Evolutionary conservation across 2,113 vertebrate species (phyloP).

Genomic region (Mesembrinibis cayennensis): DNA sequence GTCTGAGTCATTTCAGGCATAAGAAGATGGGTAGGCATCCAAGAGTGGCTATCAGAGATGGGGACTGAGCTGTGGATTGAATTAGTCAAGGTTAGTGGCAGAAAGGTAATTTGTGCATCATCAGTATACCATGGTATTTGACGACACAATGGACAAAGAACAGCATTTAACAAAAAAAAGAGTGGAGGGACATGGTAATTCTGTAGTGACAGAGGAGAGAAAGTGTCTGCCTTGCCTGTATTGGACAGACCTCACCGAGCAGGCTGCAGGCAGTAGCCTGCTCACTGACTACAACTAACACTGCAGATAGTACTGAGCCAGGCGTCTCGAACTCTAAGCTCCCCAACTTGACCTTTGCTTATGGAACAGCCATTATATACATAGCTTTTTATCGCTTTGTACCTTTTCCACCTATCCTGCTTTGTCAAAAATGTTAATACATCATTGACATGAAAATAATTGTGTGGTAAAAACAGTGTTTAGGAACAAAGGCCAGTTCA

Average conservation of each 20-base stretch:
- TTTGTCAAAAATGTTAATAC: not conserved
- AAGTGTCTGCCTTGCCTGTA: not conserved
- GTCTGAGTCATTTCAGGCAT: not conserved
- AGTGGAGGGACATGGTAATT: not conserved
- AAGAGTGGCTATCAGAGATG: not conserved
- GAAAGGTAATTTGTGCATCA: not conserved
- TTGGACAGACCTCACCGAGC: not conserved
- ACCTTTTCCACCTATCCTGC: not conserved
- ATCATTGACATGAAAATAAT: not conserved
- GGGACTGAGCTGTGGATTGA: not conserved
- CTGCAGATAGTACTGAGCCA: not conserved
- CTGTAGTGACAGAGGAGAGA: not conserved
- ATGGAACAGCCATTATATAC: not conserved
- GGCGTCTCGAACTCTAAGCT: not conserved
- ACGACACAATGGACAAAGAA: not conserved
- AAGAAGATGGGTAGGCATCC: not conserved
- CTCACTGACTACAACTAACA: not conserved
- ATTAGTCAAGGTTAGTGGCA: not conserved
- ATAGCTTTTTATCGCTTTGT: not conserved
- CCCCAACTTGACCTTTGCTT: not conserved
- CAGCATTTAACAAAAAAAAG: not conserved
- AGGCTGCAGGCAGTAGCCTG: not conserved
- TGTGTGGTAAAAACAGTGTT: not conserved
- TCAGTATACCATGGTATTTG: not conserved
- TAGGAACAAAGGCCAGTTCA: not conserved